phyloP scores from a whole-genome alignment of 2,113 vertebrate genomes.

The Sinocyclocheilus grahami region DNA sequence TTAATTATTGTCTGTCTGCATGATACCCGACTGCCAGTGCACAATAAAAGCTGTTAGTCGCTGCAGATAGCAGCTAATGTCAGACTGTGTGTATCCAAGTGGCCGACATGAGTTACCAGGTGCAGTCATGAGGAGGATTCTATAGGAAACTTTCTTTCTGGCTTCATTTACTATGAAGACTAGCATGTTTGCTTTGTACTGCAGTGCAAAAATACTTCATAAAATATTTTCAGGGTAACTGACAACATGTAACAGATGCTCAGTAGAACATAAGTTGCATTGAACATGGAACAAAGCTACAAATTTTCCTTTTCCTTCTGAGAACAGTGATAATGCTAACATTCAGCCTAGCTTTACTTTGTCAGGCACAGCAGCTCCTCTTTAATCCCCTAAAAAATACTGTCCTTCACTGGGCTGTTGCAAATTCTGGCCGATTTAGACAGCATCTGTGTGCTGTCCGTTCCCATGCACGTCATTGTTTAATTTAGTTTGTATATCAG shows the following conservation, averaged over 20 bases:
- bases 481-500: slow-evolving; percentile 22
- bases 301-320: neutral
- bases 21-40: slow-evolving; percentile 64
- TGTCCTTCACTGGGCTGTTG: slow-evolving; percentile 5
- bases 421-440: slow-evolving; percentile 58
- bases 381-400: neutral
- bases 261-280: neutral
- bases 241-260: neutral
- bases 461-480: slow-evolving; percentile 34
- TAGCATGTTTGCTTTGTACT: neutral
- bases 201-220: neutral
- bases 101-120: neutral
- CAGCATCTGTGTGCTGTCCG: slow-evolving; percentile 6
- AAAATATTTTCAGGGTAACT: neutral
- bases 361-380: neutral
- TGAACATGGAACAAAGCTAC: too few relatives aligned
- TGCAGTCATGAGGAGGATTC: neutral
- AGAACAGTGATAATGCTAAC: neutral
- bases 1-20: slow-evolving; percentile 75
- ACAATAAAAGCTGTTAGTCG: slow-evolving; percentile 66
- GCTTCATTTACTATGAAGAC: neutral
- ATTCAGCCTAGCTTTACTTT: neutral
- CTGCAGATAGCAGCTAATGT: slow-evolving; percentile 12
- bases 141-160: neutral
- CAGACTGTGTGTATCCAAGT: neutral